A percentile compares a stretch with the other conserved stretches of the same genome.
These are phyloP conservation scores for Sepioteuthis lessoniana DNA, from an alignment of 2,888 invertebrate species.

Conservation along the genomic window DNA sequence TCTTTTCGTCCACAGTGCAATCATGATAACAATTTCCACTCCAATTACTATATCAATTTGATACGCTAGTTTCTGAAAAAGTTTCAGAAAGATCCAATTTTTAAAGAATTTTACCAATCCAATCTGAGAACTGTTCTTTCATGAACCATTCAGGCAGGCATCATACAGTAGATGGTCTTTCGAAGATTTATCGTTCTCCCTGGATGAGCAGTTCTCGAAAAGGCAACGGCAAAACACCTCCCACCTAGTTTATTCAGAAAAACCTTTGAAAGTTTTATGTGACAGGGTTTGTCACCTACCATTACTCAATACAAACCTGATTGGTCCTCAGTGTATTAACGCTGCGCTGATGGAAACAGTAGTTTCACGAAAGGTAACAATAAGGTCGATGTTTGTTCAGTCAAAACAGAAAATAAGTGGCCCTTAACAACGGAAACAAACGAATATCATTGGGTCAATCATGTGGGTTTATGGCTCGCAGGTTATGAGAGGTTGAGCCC, in stretches of 20 bases:
- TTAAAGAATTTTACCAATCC: neutral
- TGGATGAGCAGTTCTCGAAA: neutral
- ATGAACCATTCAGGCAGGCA: neutral
- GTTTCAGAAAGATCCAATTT: neutral
- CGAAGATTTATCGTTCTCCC: neutral
- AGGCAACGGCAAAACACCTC: neutral
- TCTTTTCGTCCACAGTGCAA: neutral
- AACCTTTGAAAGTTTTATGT: neutral
- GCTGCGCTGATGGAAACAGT: neutral
- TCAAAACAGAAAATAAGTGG: neutral
- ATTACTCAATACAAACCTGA: neutral
- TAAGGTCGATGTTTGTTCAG: neutral
- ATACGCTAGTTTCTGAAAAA: neutral
- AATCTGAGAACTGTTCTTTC: neutral
- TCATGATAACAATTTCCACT: neutral
- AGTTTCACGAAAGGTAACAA: neutral
- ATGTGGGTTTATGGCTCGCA: neutral
- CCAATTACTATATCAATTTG: neutral
- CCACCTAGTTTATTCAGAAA: neutral
- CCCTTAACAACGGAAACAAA: neutral
- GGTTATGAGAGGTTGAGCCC: neutral
- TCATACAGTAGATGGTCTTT: neutral
- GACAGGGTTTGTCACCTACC: neutral
- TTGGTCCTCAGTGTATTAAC: neutral
- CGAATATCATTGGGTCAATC: neutral